Evolutionary conservation across 2,113 vertebrate genomes (phyloP).

Genomic region (Microtus richardsoni): DNA sequence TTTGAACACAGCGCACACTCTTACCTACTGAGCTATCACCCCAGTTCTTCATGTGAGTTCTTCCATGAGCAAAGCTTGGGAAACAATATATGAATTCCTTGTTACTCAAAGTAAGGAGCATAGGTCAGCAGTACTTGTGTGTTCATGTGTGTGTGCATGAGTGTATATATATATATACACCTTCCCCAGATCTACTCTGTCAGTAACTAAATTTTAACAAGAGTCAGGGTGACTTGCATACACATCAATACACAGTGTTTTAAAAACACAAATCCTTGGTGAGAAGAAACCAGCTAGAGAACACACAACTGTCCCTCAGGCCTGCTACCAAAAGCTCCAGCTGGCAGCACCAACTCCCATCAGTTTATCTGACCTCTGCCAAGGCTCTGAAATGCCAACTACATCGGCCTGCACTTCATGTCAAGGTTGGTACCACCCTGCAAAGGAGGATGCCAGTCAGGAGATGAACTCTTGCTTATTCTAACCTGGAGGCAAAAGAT

Average conservation of each 20-base stretch:
- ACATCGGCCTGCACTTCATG: slow-evolving; percentile 75
- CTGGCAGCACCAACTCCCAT: slow-evolving; percentile 35
- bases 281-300: background rate
- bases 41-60: background rate
- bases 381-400: slow-evolving; percentile 77
- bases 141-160: background rate
- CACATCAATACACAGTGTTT: background rate
- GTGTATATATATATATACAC: too few relatives aligned
- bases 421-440: slow-evolving; percentile 71
- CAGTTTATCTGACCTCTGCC: slow-evolving; percentile 44
- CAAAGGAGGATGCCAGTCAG: slow-evolving; percentile 69
- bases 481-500: slow-evolving; percentile 86
- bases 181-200: background rate
- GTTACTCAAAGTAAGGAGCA: background rate
- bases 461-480: slow-evolving; percentile 86
- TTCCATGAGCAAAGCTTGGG: background rate
- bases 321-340: slow-evolving; percentile 11
- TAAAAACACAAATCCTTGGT: background rate
- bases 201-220: background rate
- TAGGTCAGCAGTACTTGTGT: background rate
- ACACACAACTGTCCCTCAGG: background rate
- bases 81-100: slow-evolving; percentile 20
- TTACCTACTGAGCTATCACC: background rate
- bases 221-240: background rate
- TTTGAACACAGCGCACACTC: background rate